phyloP scores from a whole-genome alignment of 2,797 vertebrate genomes.

The Hirundo rustica region DNA sequence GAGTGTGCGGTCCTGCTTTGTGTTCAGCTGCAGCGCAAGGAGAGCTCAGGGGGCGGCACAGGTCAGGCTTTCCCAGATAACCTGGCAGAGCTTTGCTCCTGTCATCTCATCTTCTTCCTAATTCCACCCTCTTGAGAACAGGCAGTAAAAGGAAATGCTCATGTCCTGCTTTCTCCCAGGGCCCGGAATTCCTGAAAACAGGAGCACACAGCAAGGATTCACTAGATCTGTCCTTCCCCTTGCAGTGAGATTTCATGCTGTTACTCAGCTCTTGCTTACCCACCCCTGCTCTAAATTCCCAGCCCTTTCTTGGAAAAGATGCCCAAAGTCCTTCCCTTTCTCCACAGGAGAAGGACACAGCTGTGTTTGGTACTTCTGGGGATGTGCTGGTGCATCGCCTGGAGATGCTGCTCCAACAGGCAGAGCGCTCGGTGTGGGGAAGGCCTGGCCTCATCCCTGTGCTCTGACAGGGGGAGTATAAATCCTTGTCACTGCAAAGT shows the following conservation, averaged over 20 bases:
- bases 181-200: not conserved
- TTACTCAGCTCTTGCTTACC: not conserved
- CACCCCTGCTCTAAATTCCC: not conserved
- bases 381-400: not conserved
- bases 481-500: not conserved
- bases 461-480: not conserved
- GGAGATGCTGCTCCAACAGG: not conserved
- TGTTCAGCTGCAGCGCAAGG: not conserved
- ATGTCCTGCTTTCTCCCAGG: not conserved
- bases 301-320: not conserved
- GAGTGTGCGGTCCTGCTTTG: not conserved
- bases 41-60: not conserved
- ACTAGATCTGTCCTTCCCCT: not conserved
- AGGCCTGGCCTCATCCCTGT: not conserved
- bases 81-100: not conserved
- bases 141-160: not conserved
- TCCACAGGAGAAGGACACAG: not conserved
- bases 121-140: not conserved
- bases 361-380: not conserved
- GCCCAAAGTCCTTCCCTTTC: not conserved
- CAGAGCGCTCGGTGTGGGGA: accelerated
- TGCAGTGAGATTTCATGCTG: not conserved
- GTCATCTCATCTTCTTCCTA: not conserved
- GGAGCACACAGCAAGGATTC: not conserved
- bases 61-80: not conserved